Conservation (phyloP, 2,888 invertebrate species). For the Gnatocerus cornutus region DNA sequence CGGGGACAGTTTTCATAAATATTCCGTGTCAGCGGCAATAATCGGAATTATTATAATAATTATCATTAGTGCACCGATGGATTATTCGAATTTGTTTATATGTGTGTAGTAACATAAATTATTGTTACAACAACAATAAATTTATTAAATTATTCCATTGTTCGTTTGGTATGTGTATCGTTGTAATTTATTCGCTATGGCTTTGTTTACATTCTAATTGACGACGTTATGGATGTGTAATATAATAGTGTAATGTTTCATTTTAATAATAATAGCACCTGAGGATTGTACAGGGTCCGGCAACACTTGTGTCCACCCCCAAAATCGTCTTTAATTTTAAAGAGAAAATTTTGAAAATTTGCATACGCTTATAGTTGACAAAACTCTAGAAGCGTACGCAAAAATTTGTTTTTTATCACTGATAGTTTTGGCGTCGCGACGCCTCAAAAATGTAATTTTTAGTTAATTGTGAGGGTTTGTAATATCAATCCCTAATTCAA, state of each 20-base stretch:
- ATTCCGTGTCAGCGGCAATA: constrained; percentile 22
- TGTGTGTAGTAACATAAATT: constrained; percentile 27
- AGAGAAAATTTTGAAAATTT: too few relatives aligned
- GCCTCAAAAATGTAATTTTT: too few relatives aligned
- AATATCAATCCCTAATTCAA: too few relatives aligned
- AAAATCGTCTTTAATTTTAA: too few relatives aligned
- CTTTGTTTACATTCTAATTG: constrained; percentile 25
- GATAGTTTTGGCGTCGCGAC: too few relatives aligned
- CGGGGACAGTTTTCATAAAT: constrained; percentile 33
- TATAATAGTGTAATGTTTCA: constrained; percentile 9
- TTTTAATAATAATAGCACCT: constrained; percentile 4
- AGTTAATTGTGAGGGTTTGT: too few relatives aligned
- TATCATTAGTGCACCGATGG: constrained; percentile 15
- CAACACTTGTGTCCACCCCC: too few relatives aligned
- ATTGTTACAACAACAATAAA: constrained; percentile 26
- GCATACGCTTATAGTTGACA: too few relatives aligned
- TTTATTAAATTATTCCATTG: constrained; percentile 35
- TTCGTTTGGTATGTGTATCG: constrained; percentile 15
- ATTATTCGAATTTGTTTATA: constrained; percentile 23
- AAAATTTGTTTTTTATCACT: too few relatives aligned
- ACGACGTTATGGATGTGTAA: constrained; percentile 26
- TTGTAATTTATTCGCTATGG: constrained; percentile 16
- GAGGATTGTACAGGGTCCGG: constrained; percentile 7
- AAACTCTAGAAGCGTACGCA: too few relatives aligned
- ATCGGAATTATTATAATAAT: constrained; percentile 18